Percentiles rank a stretch among this genome's conserved stretches.
These are phyloP conservation scores for Pandion haliaetus DNA, from an alignment of 2,113 vertebrate genomes.

Conservation along the genomic window DNA sequence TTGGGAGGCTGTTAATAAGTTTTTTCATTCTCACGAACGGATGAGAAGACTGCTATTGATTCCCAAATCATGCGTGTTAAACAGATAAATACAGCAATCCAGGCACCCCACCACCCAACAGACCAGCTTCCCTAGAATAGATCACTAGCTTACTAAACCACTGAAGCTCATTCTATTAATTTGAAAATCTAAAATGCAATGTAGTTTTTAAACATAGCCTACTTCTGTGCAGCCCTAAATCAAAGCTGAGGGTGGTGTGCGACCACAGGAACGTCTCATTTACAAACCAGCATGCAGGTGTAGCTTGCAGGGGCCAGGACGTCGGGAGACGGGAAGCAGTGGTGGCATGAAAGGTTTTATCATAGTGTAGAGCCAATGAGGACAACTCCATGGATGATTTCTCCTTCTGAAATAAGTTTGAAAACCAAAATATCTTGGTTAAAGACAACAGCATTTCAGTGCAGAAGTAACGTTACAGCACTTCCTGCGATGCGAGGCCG, in stretches of 20 bases:
- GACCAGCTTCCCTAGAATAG: neutral
- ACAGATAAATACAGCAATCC: neutral
- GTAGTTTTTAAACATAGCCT: neutral
- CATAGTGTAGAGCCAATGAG: neutral
- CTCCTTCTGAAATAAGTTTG: neutral
- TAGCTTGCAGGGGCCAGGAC: neutral
- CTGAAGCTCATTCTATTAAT: neutral
- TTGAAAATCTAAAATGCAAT: neutral
- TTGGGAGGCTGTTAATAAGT: neutral
- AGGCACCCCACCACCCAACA: neutral
- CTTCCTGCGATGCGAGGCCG: neutral
- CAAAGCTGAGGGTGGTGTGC: rapidly evolving
- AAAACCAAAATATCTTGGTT: neutral
- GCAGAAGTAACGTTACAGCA: neutral
- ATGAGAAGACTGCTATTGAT: neutral
- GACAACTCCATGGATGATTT: neutral
- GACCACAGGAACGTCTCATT: neutral
- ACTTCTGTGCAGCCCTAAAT: neutral
- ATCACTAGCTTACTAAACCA: neutral
- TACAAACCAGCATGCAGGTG: neutral
- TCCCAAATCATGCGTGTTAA: neutral
- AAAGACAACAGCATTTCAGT: neutral
- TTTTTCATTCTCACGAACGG: neutral
- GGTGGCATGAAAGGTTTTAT: neutral
- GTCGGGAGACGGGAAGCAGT: neutral